These are phyloP conservation scores for Leptothorax acervorum DNA, from an alignment of 2,888 invertebrate genomes.

Conservation along the genomic window DNA sequence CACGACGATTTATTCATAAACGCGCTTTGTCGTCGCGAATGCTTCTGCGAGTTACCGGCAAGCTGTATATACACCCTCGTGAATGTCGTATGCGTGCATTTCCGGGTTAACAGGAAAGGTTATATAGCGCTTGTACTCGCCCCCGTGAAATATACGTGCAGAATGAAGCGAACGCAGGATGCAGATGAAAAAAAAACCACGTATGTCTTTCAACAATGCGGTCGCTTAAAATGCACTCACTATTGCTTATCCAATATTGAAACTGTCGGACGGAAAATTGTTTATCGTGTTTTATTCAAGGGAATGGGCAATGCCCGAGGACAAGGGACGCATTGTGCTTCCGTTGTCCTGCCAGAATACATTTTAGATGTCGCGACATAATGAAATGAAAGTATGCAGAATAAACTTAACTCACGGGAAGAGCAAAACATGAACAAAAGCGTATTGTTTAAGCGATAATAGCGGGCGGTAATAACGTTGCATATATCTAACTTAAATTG, in stretches of 20 bases:
- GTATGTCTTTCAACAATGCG: not conserved
- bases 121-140: not conserved
- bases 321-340: not conserved
- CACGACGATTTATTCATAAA: slow-evolving; percentile 41
- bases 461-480: not conserved
- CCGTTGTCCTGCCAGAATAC: not conserved
- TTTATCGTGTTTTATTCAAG: not conserved
- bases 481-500: not conserved
- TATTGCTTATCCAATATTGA: slow-evolving; percentile 37
- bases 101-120: slow-evolving; percentile 15
- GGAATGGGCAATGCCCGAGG: slow-evolving; percentile 2
- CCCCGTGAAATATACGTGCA: not conserved
- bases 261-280: slow-evolving; percentile 32
- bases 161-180: not conserved
- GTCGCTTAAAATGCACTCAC: slow-evolving; percentile 32
- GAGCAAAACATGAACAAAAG: not conserved
- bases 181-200: not conserved
- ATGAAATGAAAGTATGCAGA: slow-evolving; percentile 11
- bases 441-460: not conserved
- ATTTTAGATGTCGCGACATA: slow-evolving; percentile 1
- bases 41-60: slow-evolving; percentile 4
- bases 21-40: slow-evolving; percentile 36
- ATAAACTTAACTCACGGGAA: not conserved
- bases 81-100: not conserved
- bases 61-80: not conserved